Base-by-base conservation (phyloP, 1,140 invertebrate species). In the Mylabris phalerata region DNA sequence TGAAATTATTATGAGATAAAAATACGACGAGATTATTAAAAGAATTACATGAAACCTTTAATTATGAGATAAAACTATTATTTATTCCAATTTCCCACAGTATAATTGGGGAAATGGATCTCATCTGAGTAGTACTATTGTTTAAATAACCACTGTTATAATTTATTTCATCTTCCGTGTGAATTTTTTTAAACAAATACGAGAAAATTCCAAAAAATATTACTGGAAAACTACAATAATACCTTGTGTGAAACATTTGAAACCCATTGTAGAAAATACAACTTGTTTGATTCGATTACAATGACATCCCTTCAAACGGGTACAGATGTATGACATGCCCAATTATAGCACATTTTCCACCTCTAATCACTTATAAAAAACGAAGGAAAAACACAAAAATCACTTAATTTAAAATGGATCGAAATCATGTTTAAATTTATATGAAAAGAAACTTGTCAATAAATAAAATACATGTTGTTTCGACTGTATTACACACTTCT, bases 191-290 rank as follows among this genome's bases (percentile, higher is more conserved):
- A n/a, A 42, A 9, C 4, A 42, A 42, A 42, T 42, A 4, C 32
- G 7, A 50, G 9, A 27, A 19, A 49, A 49, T 58, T 19, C 19
- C 19, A 19, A 19, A 19, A 1, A 19, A 19, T 19, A 19, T 19
- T 19, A 19, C 19, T 13, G 13, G 13, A 13, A 13, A 13, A 13
- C 13, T 19, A 19, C 19, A 19, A 19, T 19, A 19, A 59, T 64
- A 62, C 62, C 65, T 58, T 57, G 48, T 38, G 62, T 26, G 10
- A 66, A 52, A 57, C 65, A 67, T 44, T 40, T 50, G 19, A 67
- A 40, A 24, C 65, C 65, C 62, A 66, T 66, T 9, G 57, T 49
- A 48, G 60, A 64, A 49, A 65, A 47, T 52, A 67, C 24, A 9
- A 55, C 57, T 27, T 58, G 49, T 48, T 67, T 67, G 43, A 67